Base-by-base conservation (phyloP, 1,140 invertebrate species). In the Teleopsis dalmanni region DNA sequence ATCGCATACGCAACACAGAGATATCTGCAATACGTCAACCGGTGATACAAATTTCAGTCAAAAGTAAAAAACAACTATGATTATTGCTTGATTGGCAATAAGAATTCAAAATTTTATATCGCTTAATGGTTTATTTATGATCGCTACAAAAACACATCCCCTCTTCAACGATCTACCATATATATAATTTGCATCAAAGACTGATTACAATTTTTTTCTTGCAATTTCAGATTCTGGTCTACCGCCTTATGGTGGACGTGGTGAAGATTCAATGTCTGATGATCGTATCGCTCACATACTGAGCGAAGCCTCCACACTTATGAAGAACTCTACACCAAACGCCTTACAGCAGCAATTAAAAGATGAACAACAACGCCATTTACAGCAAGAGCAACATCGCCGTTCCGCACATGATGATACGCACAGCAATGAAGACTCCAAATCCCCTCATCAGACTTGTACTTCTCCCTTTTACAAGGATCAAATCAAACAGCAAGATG, bases 231-330 rank as follows among this genome's bases (percentile, higher is more conserved):
- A 71, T 48, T 67, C 84, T 56, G 82, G 83, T 43, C 78, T 86
- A 70, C 50, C 50, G n/a, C 82, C 84, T 49, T 76, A 82, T 35
- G 88, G 87, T 59, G 83, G 84, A 48, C 73, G 80, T 31, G 75
- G 81, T 38, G 81, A 85, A 42, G 84, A 87, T 35, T 88, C 91
- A 57, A 84, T 86, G 54, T 91, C 87, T 26, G 93, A 97, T 60
- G 94, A 98, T 61, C 79, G 93, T 48, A 87, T 98, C 46, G 88
- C 87, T 14, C 91, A 95, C 68, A 96, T 97, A 62, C 80, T 97
- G 11, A 91, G 79, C 60, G 93, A 97, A 65, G 91, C 93, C 3
- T 84, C 84, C 21, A 85, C 88, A 53, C 75, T 87, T 57, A 77
- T 80, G 70, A 78, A 78, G 57, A 76, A 75, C 26, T 73, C 72